Base-by-base conservation (phyloP, 2,888 invertebrate species). In the Orthosia gracilis region DNA sequence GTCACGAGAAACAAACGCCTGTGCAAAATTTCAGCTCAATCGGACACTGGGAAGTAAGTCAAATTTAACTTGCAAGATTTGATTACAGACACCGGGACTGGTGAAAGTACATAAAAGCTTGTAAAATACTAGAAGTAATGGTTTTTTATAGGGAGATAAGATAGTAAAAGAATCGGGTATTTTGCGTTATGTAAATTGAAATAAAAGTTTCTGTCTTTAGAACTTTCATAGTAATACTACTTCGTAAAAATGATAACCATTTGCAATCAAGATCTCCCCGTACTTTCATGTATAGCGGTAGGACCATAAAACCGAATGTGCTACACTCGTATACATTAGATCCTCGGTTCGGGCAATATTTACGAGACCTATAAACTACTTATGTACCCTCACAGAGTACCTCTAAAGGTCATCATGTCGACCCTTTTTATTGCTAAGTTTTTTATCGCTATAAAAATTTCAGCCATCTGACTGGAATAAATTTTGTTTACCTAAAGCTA, bases 331-430 rank as follows among this genome's bases (percentile, higher is more conserved):
- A 71, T 65, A 78, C 64, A 75, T 84, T 84, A 86, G 58, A 76
- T 72, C 72, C 63, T 66, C 64, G 69, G 69, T 76, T 66, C n/a
- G 65, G 59, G 62, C 65, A 65, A 80, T 86, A 86, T 85, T 86
- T 86, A 86, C 79, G 86, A 86, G 69, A 55, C 47, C 71, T 81
- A 76, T 85, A 86, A 84, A 86, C 82, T 77, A 84, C 81, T 79
- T 77, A 72, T 63, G 52, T 73, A 69, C 73, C 74, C 69, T 67
- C 61, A 59, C 58, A 13, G 59, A 59, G 69, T 78, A 78, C 78
- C 63, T 75, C 66, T 72, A 73, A 73, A 85, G 82, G 87, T 82
- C 82, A 79, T 73, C 69, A 73, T 68, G 77, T 74, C 52, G 75
- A 70, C 23, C 82, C 61, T 73, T 77, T 85, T 86, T 84, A 84